These are phyloP conservation scores for Zaprionus bogoriensis DNA, from an alignment of 2,888 invertebrate species.

Conservation along the genomic window DNA sequence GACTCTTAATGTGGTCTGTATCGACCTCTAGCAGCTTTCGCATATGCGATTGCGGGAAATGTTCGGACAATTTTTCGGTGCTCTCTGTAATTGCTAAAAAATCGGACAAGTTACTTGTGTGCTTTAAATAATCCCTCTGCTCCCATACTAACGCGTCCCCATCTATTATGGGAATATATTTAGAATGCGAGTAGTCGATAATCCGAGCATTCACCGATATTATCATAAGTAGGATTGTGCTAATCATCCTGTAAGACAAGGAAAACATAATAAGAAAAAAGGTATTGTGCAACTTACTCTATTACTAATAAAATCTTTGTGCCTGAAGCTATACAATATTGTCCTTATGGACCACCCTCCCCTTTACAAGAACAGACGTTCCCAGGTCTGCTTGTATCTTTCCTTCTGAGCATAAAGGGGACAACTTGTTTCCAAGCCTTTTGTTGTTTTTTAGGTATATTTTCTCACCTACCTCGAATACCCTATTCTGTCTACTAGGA, in stretches of 20 bases:
- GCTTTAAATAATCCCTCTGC: background rate
- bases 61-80: background rate
- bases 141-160: conserved; percentile 18
- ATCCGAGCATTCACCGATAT: background rate
- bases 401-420: background rate
- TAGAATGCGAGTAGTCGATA: conserved; percentile 9
- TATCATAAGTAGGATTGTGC: background rate
- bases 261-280: background rate
- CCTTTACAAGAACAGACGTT: background rate
- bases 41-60: background rate
- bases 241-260: background rate
- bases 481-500: background rate
- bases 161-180: conserved; percentile 23
- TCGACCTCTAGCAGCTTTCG: background rate
- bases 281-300: background rate
- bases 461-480: background rate
- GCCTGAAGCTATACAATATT: background rate
- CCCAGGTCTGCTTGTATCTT: background rate
- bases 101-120: background rate
- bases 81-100: background rate
- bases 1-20: background rate
- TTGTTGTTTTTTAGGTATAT: background rate
- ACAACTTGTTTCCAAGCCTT: conserved; percentile 1
- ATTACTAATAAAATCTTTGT: too few species aligned
- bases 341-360: conserved; percentile 1